Evolutionary conservation across 2,113 vertebrate genomes (phyloP).

Genomic region (Oncorhynchus mykiss): DNA sequence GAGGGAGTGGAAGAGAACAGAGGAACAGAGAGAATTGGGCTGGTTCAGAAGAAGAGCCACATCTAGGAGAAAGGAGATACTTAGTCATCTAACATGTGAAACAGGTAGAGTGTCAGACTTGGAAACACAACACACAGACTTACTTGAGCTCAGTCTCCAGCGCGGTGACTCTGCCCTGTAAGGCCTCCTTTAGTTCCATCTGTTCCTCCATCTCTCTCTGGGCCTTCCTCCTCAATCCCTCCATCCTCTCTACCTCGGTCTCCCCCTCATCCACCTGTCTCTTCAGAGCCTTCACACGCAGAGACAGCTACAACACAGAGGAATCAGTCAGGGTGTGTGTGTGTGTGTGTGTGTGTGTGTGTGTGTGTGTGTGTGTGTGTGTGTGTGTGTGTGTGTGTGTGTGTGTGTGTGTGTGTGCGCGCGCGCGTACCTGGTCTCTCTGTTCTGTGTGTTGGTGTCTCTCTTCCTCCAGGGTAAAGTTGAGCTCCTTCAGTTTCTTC

Average conservation of each 20-base stretch:
- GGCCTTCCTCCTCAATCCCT: conserved; percentile 82
- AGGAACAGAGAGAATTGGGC: too few relatives aligned
- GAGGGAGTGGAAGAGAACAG: too few relatives aligned
- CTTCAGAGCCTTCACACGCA: conserved; percentile 92
- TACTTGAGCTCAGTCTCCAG: conserved; percentile 91
- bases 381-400: background rate
- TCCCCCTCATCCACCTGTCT: conserved; percentile 91
- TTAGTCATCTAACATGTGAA: too few relatives aligned
- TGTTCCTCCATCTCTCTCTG: conserved; percentile 92
- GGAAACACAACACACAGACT: conserved; percentile 12
- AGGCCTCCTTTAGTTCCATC: conserved; percentile 85
- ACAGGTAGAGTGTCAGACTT: too few relatives aligned
- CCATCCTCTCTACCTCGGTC: conserved; percentile 89
- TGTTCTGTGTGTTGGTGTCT: conserved; percentile 84
- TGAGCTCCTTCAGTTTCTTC: conserved; percentile 89
- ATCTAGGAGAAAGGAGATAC: background rate
- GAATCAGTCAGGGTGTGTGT: background rate
- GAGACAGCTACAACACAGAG: conserved; percentile 75
- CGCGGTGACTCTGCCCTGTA: conserved; percentile 81
- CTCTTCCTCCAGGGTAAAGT: conserved; percentile 89
- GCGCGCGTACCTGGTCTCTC: conserved; percentile 83
- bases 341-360: background rate
- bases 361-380: background rate
- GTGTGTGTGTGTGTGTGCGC: background rate
- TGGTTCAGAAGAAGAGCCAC: background rate